Evolutionary conservation across 1,140 invertebrate genomes (phyloP), one percentile per base, ranked within the genome.

Genomic region (Trichoplusia ni): DNA sequence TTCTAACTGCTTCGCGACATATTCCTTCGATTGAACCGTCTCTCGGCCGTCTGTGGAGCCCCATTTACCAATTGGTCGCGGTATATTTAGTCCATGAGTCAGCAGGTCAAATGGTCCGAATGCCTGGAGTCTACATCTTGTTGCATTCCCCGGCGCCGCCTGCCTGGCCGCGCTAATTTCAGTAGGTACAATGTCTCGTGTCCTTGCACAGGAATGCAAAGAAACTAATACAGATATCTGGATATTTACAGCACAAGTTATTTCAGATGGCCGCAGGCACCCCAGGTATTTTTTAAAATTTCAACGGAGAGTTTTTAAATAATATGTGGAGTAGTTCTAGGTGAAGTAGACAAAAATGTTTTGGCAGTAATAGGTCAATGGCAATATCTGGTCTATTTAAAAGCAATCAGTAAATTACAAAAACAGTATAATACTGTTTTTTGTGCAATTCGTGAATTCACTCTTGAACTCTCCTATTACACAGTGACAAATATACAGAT

Each of bases 121-220:
- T 58, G 38, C 38, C 38, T 4, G 9, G 16, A 11, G 7, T 29
- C 44, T 8, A 16, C 8, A 7, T 42, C 53, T 56, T 56, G 35
- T 58, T 58, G 54, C 54, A 58, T 58, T 58, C 38, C 54, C 14
- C 4, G 19, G n/a, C 0, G 16, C 23, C 11, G 16, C 2, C 8
- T 23, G 18, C 11, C 2, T 11, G 33, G 7, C 35, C 38, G 6
- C 3, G 25, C 38, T 58, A 31, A 42, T 58, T 58, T 21, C 33
- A 42, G 54, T 4, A 47, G 44, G 44, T 14, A 42, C 53, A 54
- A 54, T 38, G 53, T 31, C 54, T 18, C 25, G 21, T 58, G 54
- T 40, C 54, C 54, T 58, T 58, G 38, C 38, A 13, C 13, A 29
- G n/a, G 54, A 31, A 58, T 58, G 54, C 25, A 58, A 58, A 58